A percentile compares a stretch with the other conserved stretches of the same genome.
These are phyloP conservation scores for Harmothoe impar DNA, from an alignment of 2,888 invertebrate genomes.

Conservation along the genomic window DNA sequence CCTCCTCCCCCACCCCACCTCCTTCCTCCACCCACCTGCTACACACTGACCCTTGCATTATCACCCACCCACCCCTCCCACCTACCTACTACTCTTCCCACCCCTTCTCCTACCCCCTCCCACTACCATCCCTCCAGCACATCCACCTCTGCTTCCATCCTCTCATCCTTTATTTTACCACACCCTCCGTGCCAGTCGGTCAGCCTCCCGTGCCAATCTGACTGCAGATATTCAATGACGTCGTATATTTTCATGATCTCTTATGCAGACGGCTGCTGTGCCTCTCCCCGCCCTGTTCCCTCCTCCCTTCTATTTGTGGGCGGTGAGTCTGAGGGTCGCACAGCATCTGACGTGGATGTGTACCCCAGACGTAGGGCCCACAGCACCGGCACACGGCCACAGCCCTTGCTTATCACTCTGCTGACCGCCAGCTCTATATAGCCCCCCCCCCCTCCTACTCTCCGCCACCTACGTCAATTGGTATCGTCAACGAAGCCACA, in stretches of 20 bases:
- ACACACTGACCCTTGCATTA: background rate
- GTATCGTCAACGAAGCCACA: constrained; percentile 14
- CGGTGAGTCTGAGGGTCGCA: background rate
- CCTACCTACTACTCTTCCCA: background rate
- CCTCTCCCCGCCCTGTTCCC: background rate
- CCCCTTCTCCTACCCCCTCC: background rate
- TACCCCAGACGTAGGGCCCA: background rate
- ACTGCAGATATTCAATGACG: background rate
- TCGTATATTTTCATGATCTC: background rate
- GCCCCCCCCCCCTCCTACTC: background rate
- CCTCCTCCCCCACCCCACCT: background rate
- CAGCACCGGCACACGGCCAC: background rate
- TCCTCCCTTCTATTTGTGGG: background rate
- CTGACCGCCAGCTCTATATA: background rate
- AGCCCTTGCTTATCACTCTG: background rate
- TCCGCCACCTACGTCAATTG: background rate
- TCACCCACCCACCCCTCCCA: background rate
- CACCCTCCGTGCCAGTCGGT: background rate
- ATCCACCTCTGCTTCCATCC: background rate
- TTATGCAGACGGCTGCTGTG: background rate
- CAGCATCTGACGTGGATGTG: background rate
- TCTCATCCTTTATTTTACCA: background rate
- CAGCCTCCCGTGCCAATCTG: background rate
- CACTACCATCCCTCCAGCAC: background rate
- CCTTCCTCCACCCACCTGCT: background rate